A percentile compares a stretch with the other conserved stretches of the same genome.
Evolutionary conservation across 2,113 vertebrate species (phyloP).

Genomic region (Atrichornis clamosus): DNA sequence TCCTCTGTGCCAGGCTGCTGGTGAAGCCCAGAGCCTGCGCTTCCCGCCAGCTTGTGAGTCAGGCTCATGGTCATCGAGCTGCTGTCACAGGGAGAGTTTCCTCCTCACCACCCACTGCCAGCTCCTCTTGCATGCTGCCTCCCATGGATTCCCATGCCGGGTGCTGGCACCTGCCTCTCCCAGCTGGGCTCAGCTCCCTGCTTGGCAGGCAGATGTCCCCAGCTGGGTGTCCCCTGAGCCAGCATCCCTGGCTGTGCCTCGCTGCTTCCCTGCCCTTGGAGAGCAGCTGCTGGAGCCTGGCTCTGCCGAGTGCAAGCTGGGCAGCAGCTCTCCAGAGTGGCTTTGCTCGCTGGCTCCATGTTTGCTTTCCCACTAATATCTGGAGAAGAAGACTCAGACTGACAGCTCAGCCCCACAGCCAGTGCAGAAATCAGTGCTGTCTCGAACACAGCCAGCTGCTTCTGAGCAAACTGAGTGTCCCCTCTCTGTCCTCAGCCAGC

Average conservation of each 20-base stretch:
- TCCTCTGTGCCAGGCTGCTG: background rate
- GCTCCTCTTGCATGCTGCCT: background rate
- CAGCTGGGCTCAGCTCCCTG: background rate
- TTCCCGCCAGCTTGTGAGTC: background rate
- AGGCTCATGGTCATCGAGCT: background rate
- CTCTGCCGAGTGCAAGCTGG: background rate
- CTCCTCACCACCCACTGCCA: background rate
- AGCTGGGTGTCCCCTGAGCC: conserved; percentile 14
- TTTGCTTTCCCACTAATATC: background rate
- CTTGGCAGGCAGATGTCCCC: background rate
- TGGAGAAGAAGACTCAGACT: background rate
- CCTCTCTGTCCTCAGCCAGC: background rate
- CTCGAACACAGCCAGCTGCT: background rate
- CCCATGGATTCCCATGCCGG: rapidly evolving
- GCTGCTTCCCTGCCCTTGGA: background rate
- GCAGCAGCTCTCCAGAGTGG: background rate
- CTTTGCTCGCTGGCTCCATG: background rate
- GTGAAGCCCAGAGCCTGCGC: background rate
- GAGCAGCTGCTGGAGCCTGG: background rate
- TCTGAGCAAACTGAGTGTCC: background rate
- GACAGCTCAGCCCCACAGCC: background rate
- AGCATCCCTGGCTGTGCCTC: background rate
- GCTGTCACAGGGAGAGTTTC: background rate
- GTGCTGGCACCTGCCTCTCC: background rate
- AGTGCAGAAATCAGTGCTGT: background rate